Conservation (phyloP, 2,888 invertebrate species). For the Odontocerum albicorne region DNA sequence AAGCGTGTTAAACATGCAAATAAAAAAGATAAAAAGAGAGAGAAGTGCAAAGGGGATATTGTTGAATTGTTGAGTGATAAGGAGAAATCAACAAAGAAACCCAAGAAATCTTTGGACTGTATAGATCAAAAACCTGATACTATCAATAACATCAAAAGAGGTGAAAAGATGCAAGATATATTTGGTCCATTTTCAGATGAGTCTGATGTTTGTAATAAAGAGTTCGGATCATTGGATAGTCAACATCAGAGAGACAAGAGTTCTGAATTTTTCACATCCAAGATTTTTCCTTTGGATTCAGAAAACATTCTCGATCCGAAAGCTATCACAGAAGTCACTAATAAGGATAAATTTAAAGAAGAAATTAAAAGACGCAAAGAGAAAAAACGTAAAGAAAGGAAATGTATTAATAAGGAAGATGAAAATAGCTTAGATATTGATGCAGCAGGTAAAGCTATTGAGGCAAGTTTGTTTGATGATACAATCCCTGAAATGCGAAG, state of each 20-base stretch:
- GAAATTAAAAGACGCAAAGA: slow-evolving; percentile 63
- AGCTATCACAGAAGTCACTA: slow-evolving; percentile 40
- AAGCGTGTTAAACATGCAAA: slow-evolving; percentile 55
- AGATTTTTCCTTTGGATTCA: slow-evolving; percentile 58
- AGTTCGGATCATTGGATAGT: slow-evolving; percentile 46
- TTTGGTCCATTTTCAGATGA: slow-evolving; percentile 86
- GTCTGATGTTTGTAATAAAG: slow-evolving; percentile 47
- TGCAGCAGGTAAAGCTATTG: slow-evolving; percentile 79
- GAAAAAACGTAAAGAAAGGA: slow-evolving; percentile 65
- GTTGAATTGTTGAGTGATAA: slow-evolving; percentile 53
- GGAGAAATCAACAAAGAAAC: slow-evolving; percentile 61
- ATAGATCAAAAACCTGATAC: slow-evolving; percentile 44
- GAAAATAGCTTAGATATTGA: slow-evolving; percentile 81
- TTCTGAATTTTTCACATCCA: slow-evolving; percentile 37
- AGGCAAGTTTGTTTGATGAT: slow-evolving; percentile 77
- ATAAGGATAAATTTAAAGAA: slow-evolving; percentile 49
- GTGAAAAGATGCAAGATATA: slow-evolving; percentile 85
- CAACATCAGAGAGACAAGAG: slow-evolving; percentile 38
- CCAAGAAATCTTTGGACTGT: slow-evolving; percentile 49
- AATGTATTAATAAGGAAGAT: slow-evolving; percentile 62
- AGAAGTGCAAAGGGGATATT: slow-evolving; percentile 57
- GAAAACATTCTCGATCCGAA: slow-evolving; percentile 39
- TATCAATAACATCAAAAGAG: slow-evolving; percentile 58
- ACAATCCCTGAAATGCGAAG: slow-evolving; percentile 49
- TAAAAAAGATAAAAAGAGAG: slow-evolving; percentile 64